Conservation (phyloP, 2,888 invertebrate species). For the Spialia ferax region DNA sequence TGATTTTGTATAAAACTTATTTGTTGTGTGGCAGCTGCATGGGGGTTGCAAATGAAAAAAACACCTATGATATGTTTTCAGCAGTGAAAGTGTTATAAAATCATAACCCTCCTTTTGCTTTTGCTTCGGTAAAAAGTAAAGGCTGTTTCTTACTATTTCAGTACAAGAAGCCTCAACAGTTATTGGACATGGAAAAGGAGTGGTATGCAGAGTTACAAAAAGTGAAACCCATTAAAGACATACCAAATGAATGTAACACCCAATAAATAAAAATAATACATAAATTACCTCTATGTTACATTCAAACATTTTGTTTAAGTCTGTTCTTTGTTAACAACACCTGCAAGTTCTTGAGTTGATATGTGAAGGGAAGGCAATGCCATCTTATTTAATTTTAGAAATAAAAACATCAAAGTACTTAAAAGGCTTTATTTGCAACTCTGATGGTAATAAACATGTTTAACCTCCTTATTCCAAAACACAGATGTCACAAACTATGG, state of each 20-base stretch:
- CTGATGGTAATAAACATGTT: not conserved
- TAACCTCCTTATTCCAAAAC: too few species aligned
- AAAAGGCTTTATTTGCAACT: not conserved
- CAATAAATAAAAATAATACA: constrained; percentile 56
- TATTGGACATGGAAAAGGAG: constrained; percentile 90
- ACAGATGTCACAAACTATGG: too few species aligned
- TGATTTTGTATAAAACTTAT: too few species aligned
- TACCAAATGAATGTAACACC: constrained; percentile 78
- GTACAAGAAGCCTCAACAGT: constrained; percentile 91
- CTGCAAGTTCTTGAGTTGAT: not conserved
- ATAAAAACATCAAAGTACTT: not conserved
- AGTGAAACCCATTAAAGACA: constrained; percentile 75
- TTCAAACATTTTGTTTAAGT: too few species aligned
- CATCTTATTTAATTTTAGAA: not conserved
- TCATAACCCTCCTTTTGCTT: too few species aligned
- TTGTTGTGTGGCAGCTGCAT: too few species aligned
- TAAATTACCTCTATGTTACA: too few species aligned
- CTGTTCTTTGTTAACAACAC: not conserved
- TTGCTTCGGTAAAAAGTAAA: too few species aligned
- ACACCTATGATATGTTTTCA: too few species aligned
- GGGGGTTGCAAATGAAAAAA: too few species aligned
- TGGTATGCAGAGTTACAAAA: constrained; percentile 77
- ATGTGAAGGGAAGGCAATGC: not conserved
- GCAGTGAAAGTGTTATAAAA: too few species aligned
- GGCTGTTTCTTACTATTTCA: constrained; percentile 68